A percentile compares a stretch with the other conserved stretches of the same genome.
phyloP scores from a whole-genome alignment of 2,888 invertebrate genomes.

The Heteromyza rotundicornis region DNA sequence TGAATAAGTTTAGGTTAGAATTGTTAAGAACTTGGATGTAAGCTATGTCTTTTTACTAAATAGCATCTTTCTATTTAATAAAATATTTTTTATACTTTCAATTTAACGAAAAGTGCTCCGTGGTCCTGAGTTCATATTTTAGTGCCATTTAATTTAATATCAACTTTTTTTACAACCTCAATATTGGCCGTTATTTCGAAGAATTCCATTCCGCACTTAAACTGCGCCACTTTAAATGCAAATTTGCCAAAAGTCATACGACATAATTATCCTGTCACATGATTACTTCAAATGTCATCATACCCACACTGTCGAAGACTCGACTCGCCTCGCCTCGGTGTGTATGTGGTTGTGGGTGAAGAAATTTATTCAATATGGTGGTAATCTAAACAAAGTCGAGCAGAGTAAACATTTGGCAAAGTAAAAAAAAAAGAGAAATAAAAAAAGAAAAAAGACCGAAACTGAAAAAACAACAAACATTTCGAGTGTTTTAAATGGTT shows the following conservation, averaged over 20 bases:
- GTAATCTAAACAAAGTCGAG: too few species aligned
- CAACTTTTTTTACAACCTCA: too few species aligned
- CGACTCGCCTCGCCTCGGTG: conserved; percentile 4
- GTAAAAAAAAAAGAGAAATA: conserved; percentile 18
- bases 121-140: too few species aligned
- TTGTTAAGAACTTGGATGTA: too few species aligned
- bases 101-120: too few species aligned
- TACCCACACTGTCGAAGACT: too few species aligned
- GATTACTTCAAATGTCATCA: conserved; percentile 43
- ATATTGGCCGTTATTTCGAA: not conserved
- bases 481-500: conserved; percentile 27
- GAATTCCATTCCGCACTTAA: not conserved
- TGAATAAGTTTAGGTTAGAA: too few species aligned
- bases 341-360: conserved; percentile 12
- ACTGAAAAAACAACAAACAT: conserved; percentile 24
- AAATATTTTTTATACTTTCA: too few species aligned
- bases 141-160: too few species aligned
- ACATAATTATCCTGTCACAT: conserved; percentile 51
- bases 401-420: too few species aligned
- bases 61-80: too few species aligned
- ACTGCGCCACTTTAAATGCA: conserved; percentile 48
- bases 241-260: conserved; percentile 42
- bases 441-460: conserved; percentile 18
- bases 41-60: too few species aligned
- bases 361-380: conserved; percentile 39